A percentile compares a stretch with the other conserved stretches of the same genome.
Conservation (phyloP, 2,113 vertebrate species). For the mouse (Mus musculus) region GRCm39 chr5:123112001-123112500, state of each 20-base stretch:
- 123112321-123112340: not conserved
- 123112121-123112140: not conserved
- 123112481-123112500: not conserved
- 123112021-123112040: not conserved
- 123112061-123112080: not conserved
- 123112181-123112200: not conserved
- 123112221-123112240: not conserved
- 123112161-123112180: too few species aligned
- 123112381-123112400: not conserved
- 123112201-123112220: not conserved
- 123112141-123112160: not conserved
- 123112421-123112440: not conserved
- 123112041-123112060: not conserved
- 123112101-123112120: not conserved
- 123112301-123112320: not conserved
- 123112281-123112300: not conserved
- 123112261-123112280: not conserved
- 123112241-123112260: not conserved
- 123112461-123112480: not conserved
- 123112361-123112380: too few species aligned
- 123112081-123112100: not conserved
- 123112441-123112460: not conserved
- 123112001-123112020: not conserved
- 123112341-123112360: not conserved
- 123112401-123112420: not conserved